Conservation (phyloP, 2,797 vertebrate genomes). For the Psittacula derbiana region DNA sequence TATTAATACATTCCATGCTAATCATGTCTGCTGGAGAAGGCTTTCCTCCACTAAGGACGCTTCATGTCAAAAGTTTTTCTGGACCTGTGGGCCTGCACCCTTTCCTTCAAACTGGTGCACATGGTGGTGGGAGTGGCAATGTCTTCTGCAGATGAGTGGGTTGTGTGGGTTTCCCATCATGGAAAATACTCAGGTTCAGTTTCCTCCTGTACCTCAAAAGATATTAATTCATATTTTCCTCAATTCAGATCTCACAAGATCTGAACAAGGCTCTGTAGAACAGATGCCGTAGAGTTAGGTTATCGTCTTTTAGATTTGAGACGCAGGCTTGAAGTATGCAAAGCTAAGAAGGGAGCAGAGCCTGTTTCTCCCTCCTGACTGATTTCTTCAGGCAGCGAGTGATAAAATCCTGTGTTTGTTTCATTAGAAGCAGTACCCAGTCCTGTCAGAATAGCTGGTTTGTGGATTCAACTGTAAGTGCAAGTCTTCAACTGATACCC, state of each 20-base stretch:
- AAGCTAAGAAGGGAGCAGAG: background rate
- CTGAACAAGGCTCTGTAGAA: background rate
- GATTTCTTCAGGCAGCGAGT: background rate
- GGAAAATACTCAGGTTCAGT: background rate
- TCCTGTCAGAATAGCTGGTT: background rate
- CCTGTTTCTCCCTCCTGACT: background rate
- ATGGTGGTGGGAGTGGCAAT: background rate
- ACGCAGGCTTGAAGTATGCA: background rate
- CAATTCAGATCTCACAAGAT: background rate
- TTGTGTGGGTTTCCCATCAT: background rate
- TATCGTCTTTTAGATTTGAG: background rate
- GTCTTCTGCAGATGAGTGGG: background rate
- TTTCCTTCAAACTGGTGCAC: background rate
- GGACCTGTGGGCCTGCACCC: fast-evolving
- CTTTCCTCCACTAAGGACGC: background rate
- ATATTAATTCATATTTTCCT: background rate
- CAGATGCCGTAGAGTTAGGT: background rate
- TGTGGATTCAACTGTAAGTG: background rate
- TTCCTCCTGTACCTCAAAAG: background rate
- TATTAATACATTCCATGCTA: background rate
- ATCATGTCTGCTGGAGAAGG: background rate
- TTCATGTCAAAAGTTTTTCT: background rate
- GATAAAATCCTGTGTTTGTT: background rate
- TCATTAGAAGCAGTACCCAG: background rate
- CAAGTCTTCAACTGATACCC: background rate